Conservation (phyloP, 1,140 invertebrate species). For the Brachionus rotundiformis region DNA sequence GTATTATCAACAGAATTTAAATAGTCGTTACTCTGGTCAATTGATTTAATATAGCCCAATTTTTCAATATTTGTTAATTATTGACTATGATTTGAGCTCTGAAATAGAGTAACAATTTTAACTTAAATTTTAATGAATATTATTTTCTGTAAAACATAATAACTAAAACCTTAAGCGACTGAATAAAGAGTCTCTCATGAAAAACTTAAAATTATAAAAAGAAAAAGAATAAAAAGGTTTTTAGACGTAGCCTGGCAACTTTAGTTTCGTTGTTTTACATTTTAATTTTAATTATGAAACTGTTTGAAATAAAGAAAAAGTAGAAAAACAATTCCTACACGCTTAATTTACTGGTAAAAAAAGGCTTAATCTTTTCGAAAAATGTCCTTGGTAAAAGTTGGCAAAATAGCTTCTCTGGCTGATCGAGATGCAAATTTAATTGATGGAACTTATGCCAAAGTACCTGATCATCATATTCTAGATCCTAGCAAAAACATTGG, state of each 20-base stretch:
- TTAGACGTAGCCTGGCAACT: background rate
- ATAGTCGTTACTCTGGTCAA: too few species aligned
- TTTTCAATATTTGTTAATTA: too few species aligned
- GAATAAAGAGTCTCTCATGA: background rate
- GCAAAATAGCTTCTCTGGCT: background rate
- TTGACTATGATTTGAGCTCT: too few species aligned
- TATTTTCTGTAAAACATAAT: background rate
- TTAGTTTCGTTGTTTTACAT: conserved; percentile 9
- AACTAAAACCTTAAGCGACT: background rate
- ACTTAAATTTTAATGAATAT: too few species aligned
- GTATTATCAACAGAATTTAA: too few species aligned
- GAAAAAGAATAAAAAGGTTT: conserved; percentile 10
- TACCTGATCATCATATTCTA: conserved; percentile 1
- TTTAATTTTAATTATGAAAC: conserved; percentile 18
- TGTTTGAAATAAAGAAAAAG: background rate
- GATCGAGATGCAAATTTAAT: conserved; percentile 21
- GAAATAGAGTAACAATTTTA: too few species aligned
- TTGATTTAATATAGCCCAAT: too few species aligned
- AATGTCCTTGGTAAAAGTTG: conserved; percentile 7
- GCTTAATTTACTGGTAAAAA: background rate
- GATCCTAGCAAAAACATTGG: conserved; percentile 37
- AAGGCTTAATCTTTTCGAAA: background rate
- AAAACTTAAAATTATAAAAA: background rate
- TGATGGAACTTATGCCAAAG: conserved; percentile 49
- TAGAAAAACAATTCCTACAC: background rate